These are phyloP conservation scores for Diarsia dahlii DNA, from an alignment of 2,888 invertebrate genomes.

Conservation along the genomic window DNA sequence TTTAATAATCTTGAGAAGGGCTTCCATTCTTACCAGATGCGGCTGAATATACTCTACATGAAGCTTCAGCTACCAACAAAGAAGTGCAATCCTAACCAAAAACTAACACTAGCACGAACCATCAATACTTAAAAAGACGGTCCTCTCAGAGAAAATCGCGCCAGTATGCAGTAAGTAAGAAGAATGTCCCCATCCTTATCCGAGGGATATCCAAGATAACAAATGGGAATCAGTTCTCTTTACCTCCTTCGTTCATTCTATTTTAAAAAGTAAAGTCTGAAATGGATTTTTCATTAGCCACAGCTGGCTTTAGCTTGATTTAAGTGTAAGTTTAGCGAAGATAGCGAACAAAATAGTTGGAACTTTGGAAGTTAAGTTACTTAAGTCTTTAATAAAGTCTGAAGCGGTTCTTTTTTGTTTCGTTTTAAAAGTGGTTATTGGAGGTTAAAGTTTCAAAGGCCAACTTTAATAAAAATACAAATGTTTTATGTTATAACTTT, in stretches of 20 bases:
- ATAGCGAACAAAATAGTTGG: conserved; percentile 43
- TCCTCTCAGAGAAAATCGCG: conserved; percentile 4
- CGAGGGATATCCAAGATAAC: conserved; percentile 51
- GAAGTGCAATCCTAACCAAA: conserved; percentile 15
- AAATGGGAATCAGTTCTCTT: conserved; percentile 42
- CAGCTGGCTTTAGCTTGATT: conserved; percentile 32
- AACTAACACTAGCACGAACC: conserved; percentile 4
- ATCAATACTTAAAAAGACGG: conserved; percentile 28
- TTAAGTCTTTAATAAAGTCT: conserved; percentile 42
- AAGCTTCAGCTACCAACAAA: neutral
- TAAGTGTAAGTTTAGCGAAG: conserved; percentile 53
- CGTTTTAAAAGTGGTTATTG: neutral
- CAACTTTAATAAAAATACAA: no score
- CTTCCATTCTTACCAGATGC: no score
- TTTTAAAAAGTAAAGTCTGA: conserved; percentile 50
- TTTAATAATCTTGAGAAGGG: no score
- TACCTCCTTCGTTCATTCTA: conserved; percentile 17
- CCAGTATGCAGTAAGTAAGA: conserved; percentile 29
- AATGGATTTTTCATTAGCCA: conserved; percentile 60
- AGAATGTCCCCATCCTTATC: conserved; percentile 35
- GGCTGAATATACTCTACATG: neutral
- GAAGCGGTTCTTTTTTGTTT: neutral
- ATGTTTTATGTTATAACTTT: no score
- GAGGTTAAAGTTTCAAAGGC: no score
- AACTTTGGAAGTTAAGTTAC: conserved; percentile 40